Conservation (phyloP, 2,113 vertebrate genomes). For the Podiceps cristatus region DNA sequence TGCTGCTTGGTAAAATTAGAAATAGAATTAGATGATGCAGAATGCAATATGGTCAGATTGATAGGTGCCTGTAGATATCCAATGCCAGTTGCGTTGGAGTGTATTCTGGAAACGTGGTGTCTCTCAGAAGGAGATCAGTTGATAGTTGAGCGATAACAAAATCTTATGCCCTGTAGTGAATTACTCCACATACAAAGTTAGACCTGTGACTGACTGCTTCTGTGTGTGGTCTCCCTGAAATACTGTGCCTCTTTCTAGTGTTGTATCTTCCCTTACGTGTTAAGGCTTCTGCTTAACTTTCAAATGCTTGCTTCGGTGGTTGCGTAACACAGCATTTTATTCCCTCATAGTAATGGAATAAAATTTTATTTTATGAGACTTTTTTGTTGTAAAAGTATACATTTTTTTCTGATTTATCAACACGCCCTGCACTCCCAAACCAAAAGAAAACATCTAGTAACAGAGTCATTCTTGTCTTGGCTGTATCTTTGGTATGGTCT, state of each 20-base stretch:
- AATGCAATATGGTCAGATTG: background rate
- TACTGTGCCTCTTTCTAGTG: background rate
- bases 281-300: background rate
- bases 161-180: background rate
- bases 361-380: background rate
- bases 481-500: background rate
- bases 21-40: background rate
- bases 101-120: background rate
- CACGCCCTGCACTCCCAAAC: background rate
- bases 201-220: background rate
- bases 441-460: background rate
- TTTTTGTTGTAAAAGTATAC: background rate
- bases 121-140: background rate
- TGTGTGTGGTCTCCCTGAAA: background rate
- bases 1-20: background rate
- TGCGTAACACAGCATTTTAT: background rate
- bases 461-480: rapidly evolving
- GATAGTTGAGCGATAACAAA: background rate
- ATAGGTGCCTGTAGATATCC: background rate
- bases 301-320: background rate
- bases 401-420: background rate
- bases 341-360: background rate
- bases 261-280: background rate
- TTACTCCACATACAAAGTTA: background rate
- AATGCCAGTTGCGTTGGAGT: background rate